Evolutionary conservation across 2,888 invertebrate species (phyloP), one percentile per base, ranked within the genome.

Genomic region (Oscheius myriophilus): DNA sequence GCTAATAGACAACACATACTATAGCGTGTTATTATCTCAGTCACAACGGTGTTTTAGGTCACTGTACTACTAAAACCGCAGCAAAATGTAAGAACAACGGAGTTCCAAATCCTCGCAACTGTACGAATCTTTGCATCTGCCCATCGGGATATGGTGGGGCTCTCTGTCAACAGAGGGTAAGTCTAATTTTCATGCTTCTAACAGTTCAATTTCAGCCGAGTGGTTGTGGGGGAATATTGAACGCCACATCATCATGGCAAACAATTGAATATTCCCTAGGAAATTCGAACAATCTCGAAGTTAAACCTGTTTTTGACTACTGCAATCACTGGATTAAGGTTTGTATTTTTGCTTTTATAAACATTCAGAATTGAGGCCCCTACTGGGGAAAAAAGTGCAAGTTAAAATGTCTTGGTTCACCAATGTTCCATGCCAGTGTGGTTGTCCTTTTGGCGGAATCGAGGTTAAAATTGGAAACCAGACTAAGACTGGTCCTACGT

Each of bases 91-190:
- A 58, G 18, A 76, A 76, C 42, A 73, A 73, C 21, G 76, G 76
- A 16, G 51, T 72, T 16, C 73, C 76, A 11, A 76, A 76, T 43
- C 76, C 76, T 45, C 71, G 71, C 43, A 72, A 73, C 33, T 76
- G 76, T 41, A 61, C 62, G 39, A 43, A n/a, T n/a, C n/a, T 58
- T 1, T 76, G 76, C 57, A 71, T 62, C 55, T 75, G 75, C 59
- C 75, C 75, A 12, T 55, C 71, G 55, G 75, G 75, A 14, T 75
- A 75, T 54, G 75, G 71, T 43, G 75, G 75, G 26, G 68, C 69
- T 54, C 45, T 73, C 7, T 75, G 75, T 49, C 70, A 71, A 55
- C 62, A 73, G 43, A 73, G 75, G 26, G 75, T 75, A 25, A 55
- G 55, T 54, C n/a, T n/a, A 11, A 25, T 21, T 46, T 25, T n/a